Base-by-base conservation (phyloP, 2,113 vertebrate genomes). In the Asarcornis scutulata region DNA sequence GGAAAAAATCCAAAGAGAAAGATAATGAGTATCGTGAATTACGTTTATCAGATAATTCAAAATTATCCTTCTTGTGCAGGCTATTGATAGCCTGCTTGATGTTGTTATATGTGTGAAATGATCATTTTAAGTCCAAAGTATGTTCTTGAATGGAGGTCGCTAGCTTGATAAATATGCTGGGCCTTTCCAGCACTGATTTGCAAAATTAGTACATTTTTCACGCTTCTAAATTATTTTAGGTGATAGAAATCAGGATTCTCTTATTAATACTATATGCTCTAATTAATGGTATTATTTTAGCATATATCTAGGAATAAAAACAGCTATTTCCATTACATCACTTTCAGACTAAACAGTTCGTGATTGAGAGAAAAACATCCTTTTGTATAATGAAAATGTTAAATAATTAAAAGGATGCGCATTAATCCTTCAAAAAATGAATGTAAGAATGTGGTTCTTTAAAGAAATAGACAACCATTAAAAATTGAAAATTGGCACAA, bases 61-160 rank as follows among this genome's bases (percentile, higher is more conserved):
- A 89, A 93, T 83, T 50, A 23, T 2, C 4, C 68, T 90, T 80
- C 42, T 74, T 62, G 66, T 91, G 72, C 58, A 59, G 34, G 26
- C 97, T 95, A 63, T 92, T 95, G 91, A 89, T 96, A 93, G 83
- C 40, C 27, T 80, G 31, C 73, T 94, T 82, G 71, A 42, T 94
- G 81, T 46, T 71, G n/a, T 84, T 83, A 13, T 71, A 48, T 56
- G 31, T 32, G 66, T 77, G 23, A 86, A 94, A 55, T 1, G 1
- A 86, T 71, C 15, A 21, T 77, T 94, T 91, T 44, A 93, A 91
- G 69, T 72, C 64, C 42, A 88, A 58, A 90, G 83, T 78, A 17
- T 75, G 40, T 78, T 95, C 88, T 78, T 91, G 83, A 81, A 93
- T 88, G 74, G 72, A 93, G 44, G 56, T 86, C 58, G 75, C 88